phyloP scores from a whole-genome alignment of 2,888 invertebrate genomes.

The Pyrocoelia pectoralis region DNA sequence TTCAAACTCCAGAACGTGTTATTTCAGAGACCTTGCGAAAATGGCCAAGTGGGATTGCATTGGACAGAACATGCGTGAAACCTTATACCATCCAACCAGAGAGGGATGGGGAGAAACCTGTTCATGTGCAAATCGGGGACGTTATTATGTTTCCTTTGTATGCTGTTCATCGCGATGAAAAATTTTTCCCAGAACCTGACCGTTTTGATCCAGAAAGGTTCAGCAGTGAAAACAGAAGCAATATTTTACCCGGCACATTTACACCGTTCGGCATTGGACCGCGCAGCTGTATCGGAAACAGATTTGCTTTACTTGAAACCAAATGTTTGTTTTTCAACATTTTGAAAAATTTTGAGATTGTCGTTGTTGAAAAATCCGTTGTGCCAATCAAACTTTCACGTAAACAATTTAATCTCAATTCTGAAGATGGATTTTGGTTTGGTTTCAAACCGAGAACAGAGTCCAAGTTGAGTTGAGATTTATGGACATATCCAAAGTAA shows the following conservation, averaged over 20 bases:
- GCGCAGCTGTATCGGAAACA: constrained; percentile 52
- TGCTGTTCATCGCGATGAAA: constrained; percentile 53
- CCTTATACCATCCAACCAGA: constrained; percentile 52
- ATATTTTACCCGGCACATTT: constrained; percentile 47
- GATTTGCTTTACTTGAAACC: constrained; percentile 48
- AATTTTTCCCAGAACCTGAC: constrained; percentile 54
- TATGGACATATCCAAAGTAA: no score
- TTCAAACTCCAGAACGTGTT: no score
- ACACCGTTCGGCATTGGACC: constrained; percentile 57
- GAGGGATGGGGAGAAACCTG: constrained; percentile 15
- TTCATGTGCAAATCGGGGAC: constrained; percentile 51
- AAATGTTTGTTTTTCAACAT: no score
- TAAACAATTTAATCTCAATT: no score
- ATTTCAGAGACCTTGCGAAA: constrained; percentile 56
- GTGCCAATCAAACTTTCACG: no score
- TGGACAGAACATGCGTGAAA: constrained; percentile 53
- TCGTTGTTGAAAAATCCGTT: no score
- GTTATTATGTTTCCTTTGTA: constrained; percentile 50
- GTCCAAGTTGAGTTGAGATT: no score
- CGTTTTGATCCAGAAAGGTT: constrained; percentile 59
- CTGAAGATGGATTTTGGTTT: no score
- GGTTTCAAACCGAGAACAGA: no score
- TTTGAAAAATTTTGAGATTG: no score
- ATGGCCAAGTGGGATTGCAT: constrained; percentile 57
- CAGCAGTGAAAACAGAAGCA: constrained; percentile 22